Evolutionary conservation across 2,888 invertebrate species (phyloP), one percentile per base, ranked within the genome.

Genomic region (Latheticus oryzae): DNA sequence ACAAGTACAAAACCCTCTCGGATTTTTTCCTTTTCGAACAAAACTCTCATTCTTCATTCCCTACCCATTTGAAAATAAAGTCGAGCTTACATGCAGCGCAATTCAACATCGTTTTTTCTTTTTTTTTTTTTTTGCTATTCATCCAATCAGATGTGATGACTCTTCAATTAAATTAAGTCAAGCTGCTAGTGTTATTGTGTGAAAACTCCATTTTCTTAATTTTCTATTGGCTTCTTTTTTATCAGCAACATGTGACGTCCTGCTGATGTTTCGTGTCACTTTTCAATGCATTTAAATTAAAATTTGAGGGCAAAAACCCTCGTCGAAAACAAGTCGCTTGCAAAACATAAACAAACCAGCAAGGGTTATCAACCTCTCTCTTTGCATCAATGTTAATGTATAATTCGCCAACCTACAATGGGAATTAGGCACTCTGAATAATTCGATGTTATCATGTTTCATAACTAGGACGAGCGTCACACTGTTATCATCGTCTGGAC

Each of bases 301-400:
- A 52, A 52, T 52, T 52, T 52, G 40, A 52, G 52, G 42, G 42
- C 42, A 42, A 52, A 42, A 42, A 42, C 52, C 52, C 42, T 17
- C 40, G 38, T 4, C 19, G 26, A 52, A 52, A 52, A 40, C 40
- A 52, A 42, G 19, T 15, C 23, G 32, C 32, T 28, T 13, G 28
- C 28, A 28, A 38, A 51, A 52, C 50, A 47, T 56, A 56, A 56
- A 56, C 50, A 56, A 48, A 56, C 50, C 23, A 11, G 13, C 28
- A 19, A 38, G 42, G 56, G 56, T 56, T 50, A 56, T 56, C 48
- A 56, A 50, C 56, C 56, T 56, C 45, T 35, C 35, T n/a, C n/a
- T n/a, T n/a, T 26, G 26, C 23, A 37, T 11, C 17, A 8, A 9
- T 43, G 26, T 42, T 42, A 28, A 28, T 40, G 23, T 42, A 16